Percentiles rank a stretch among this genome's conserved stretches.
Conservation (phyloP, 2,888 invertebrate genomes). For the Sialis lutaria region DNA sequence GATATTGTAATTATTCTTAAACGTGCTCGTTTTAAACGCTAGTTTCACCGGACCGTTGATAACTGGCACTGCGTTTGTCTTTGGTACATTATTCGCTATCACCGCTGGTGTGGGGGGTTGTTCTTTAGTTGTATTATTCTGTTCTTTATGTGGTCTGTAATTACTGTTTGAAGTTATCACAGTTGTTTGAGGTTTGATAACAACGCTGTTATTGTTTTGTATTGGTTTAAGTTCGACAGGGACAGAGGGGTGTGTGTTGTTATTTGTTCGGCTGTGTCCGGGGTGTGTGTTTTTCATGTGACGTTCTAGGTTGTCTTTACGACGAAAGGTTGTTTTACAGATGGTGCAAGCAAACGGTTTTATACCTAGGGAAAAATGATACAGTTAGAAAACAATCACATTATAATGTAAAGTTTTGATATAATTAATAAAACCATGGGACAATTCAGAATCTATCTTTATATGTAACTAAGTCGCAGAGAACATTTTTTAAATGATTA, state of each 20-base stretch:
- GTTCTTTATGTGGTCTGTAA: neutral
- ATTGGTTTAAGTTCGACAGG: conserved; percentile 21
- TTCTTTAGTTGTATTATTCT: neutral
- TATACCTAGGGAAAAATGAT: no score
- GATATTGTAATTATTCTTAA: conserved; percentile 26
- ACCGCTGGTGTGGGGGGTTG: neutral
- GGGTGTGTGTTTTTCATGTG: conserved; percentile 63
- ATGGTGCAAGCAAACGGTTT: conserved; percentile 53
- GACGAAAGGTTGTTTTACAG: conserved; percentile 50
- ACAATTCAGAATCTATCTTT: no score
- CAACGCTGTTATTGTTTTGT: conserved; percentile 26
- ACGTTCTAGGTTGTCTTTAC: conserved; percentile 62
- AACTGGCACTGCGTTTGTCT: conserved; percentile 23
- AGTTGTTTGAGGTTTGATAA: conserved; percentile 20
- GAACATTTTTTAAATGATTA: no score
- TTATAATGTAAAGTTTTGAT: no score
- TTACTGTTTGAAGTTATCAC: conserved; percentile 1
- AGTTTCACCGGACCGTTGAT: conserved; percentile 32
- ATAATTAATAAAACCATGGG: no score
- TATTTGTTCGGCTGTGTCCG: conserved; percentile 15
- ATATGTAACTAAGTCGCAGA: no score
- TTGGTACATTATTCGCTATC: no score
- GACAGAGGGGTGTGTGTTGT: neutral
- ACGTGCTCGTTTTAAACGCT: conserved; percentile 25
- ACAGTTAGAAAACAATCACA: no score